Evolutionary conservation across 2,888 invertebrate species (phyloP).

Genomic region (Stramonita haemastoma): DNA sequence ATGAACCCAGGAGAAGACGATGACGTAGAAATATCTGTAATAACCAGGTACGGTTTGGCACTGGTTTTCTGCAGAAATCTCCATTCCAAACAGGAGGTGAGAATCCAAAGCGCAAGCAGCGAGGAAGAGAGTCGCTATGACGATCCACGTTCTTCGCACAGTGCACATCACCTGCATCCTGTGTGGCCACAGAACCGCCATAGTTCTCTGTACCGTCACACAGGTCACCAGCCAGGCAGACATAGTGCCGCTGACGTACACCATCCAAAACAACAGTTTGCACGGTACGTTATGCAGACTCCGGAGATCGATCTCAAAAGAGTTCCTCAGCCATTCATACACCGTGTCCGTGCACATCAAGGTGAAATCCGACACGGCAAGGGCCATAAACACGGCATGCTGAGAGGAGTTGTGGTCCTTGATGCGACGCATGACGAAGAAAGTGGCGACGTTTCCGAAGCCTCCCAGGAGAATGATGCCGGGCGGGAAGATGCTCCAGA

Average conservation of each 20-base stretch:
- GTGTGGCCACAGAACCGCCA: background rate
- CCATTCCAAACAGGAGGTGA: background rate
- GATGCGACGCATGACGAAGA: no score
- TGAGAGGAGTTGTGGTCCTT: no score
- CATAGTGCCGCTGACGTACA: background rate
- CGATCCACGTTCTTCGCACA: background rate
- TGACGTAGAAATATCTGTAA: background rate
- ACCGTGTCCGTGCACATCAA: no score
- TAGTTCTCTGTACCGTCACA: slow-evolving; percentile 1
- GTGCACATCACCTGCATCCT: slow-evolving; percentile 1
- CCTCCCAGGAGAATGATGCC: no score
- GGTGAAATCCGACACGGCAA: no score
- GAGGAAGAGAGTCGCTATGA: background rate
- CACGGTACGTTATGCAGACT: no score
- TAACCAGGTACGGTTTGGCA: background rate
- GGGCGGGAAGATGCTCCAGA: no score
- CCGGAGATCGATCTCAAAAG: no score
- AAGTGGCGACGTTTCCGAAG: no score
- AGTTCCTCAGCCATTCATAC: no score
- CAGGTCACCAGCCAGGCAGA: slow-evolving; percentile 2
- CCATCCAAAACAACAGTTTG: background rate
- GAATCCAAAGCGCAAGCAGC: background rate
- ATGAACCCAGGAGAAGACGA: background rate
- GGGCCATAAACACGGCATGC: no score
- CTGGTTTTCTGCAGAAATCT: background rate